Base-by-base conservation (phyloP, 2,113 vertebrate species). In the Mirza zaza region DNA sequence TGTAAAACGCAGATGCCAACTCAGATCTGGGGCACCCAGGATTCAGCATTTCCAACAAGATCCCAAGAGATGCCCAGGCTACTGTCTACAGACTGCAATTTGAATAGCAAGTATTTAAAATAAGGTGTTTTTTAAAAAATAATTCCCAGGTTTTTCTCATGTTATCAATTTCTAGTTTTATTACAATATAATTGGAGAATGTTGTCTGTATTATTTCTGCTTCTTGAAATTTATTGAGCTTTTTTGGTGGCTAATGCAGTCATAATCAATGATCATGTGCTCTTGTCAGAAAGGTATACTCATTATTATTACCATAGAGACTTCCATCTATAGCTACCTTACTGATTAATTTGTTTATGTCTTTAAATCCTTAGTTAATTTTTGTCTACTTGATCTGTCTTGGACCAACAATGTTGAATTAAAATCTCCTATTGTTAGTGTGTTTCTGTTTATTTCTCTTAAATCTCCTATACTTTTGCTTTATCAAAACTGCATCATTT, bases 131-230 rank as follows among this genome's bases (percentile, higher is more conserved):
- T 76, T 75, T 42, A 2, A 48, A 48, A 71, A 32, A 65, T 32
- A 6, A 27, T 76, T 79, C 10, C 10, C 18, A 70, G 61, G 3
- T 29, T 77, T 70, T 91, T 73, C 45, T 79, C 29, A 67, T 85
- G 45, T 59, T 86, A 85, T 25, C 80, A 65, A 59, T 67, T 90
- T 95, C 57, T 86, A 81, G 48, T 81, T 93, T 90, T 59, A 93
- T 36, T 95, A 21, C 50, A 67, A 90, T 75, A 6, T 80, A 27
- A 68, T 59, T 11, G 9, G 48, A 86, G 68, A 85, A 68, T 32
- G 0, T 29, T 75, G 5, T 20, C 70, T 65, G 10, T 71, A 95
- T 67, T 80, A 29, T 67, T 92, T 65, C 25, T 96, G 42, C n/a
- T 83, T 94, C 32, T 70, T 63, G n/a, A 42, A 91, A 82, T 68